Evolutionary conservation across 92 coral and sea anemone species (phyloP).

Genomic region (Actinernus sp.): DNA sequence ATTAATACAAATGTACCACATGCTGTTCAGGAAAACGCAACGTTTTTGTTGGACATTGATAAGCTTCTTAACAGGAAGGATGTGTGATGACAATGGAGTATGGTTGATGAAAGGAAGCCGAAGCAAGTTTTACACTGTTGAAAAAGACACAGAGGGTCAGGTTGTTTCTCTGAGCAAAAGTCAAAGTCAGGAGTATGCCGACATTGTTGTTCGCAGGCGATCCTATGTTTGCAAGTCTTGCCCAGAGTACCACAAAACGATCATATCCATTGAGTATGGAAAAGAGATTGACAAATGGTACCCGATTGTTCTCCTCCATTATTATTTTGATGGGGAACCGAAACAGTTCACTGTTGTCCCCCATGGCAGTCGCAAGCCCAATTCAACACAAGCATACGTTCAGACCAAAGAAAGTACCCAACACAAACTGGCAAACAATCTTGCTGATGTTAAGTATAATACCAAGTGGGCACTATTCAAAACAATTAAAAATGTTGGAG

Average conservation of each 20-base stretch:
- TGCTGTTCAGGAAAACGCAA: conserved; percentile 49
- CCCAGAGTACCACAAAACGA: conserved; percentile 37
- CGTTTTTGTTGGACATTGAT: conserved; percentile 44
- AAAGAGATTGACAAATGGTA: conserved; percentile 53
- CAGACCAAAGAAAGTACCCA: conserved; percentile 57
- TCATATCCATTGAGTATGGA: conserved; percentile 54
- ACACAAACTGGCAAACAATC: conserved; percentile 2
- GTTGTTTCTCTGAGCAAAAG: conserved; percentile 23
- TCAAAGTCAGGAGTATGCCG: conserved; percentile 29
- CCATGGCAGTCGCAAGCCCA: conserved; percentile 47
- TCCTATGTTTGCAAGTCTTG: conserved; percentile 25
- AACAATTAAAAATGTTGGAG: conserved; percentile 60
- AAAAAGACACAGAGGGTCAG: conserved; percentile 10
- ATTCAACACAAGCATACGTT: conserved; percentile 19
- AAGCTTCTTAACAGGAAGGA: conserved; percentile 32
- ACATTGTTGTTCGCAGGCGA: conserved; percentile 61
- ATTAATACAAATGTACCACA: conserved; percentile 34
- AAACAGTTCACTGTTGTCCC: conserved; percentile 26
- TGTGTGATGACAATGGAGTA: conserved; percentile 54
- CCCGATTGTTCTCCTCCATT: conserved; percentile 40
- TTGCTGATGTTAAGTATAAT: conserved; percentile 2
- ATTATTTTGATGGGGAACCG: conserved; percentile 35
- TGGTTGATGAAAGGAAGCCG: conserved; percentile 49
- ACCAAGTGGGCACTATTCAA: conserved; percentile 63
- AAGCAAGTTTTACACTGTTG: conserved; percentile 11